phyloP scores from a whole-genome alignment of 2,888 invertebrate genomes.

The Biston stratarius region DNA sequence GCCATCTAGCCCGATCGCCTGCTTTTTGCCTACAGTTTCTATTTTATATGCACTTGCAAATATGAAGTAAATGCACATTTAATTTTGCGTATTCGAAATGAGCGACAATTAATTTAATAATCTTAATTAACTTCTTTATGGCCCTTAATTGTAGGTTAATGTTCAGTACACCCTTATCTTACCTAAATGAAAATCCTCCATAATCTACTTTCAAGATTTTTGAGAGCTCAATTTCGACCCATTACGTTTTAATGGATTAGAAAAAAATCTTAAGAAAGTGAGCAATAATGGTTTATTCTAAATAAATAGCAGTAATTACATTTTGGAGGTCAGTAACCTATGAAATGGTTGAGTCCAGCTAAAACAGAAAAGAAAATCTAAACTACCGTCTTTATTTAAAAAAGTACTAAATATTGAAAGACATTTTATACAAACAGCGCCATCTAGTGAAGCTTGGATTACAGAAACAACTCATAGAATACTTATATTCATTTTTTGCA shows the following conservation, averaged over 20 bases:
- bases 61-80: background rate
- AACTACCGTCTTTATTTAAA: background rate
- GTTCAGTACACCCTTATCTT: slow-evolving; percentile 34
- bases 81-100: slow-evolving; percentile 14
- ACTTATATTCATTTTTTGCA: no score
- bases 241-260: slow-evolving; percentile 31
- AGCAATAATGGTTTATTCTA: slow-evolving; percentile 11
- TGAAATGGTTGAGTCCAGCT: background rate
- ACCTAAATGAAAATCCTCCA: slow-evolving; percentile 10
- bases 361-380: background rate
- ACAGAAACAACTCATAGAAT: no score
- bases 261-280: background rate
- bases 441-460: no score
- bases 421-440: no score
- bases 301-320: background rate
- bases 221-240: slow-evolving; percentile 23
- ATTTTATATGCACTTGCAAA: background rate
- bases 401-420: no score
- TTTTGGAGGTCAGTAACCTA: background rate
- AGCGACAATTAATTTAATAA: slow-evolving; percentile 37
- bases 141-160: slow-evolving; percentile 37
- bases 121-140: slow-evolving; percentile 36
- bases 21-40: no score
- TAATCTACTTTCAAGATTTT: slow-evolving; percentile 36
- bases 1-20: no score